Conservation (phyloP, 2,797 vertebrate genomes). For the Remorina albescens region DNA sequence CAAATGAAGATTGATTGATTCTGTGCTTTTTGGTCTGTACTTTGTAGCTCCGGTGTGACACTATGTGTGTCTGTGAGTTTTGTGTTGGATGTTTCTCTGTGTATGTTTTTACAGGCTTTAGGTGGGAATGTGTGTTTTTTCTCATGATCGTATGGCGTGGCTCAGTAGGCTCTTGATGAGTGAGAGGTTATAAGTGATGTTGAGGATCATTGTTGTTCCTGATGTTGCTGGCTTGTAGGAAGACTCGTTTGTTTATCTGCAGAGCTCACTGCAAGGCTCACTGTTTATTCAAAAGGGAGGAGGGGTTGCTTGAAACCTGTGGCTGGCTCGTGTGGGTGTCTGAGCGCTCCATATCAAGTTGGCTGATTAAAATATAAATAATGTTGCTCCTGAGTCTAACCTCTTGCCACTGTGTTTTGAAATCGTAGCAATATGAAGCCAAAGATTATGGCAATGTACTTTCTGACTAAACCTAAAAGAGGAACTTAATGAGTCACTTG, state of each 20-base stretch:
- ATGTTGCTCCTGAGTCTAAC: conserved; percentile 14
- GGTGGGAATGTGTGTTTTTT: background rate
- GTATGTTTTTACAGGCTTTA: background rate
- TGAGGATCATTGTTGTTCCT: conserved; percentile 28
- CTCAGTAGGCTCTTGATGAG: conserved; percentile 6
- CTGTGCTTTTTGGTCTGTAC: background rate
- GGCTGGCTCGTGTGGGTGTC: conserved; percentile 31
- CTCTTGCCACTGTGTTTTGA: conserved; percentile 8
- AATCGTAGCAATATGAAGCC: conserved; percentile 2
- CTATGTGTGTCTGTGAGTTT: conserved; percentile 11
- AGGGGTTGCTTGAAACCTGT: conserved; percentile 45
- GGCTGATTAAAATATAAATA: conserved; percentile 50
- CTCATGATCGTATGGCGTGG: background rate
- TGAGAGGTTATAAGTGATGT: conserved; percentile 27
- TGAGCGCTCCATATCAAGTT: conserved; percentile 33
- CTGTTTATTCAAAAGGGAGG: conserved; percentile 65
- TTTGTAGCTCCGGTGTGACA: conserved; percentile 15
- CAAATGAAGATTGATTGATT: conserved; percentile 32
- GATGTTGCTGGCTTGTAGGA: conserved; percentile 31
- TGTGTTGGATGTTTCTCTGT: conserved; percentile 8
- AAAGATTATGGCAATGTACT: conserved; percentile 11
- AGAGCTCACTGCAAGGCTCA: conserved; percentile 46
- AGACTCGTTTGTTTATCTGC: conserved; percentile 67
- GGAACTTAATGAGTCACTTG: background rate
- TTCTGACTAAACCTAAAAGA: background rate